These are phyloP conservation scores for Heterochromis multidens DNA, from an alignment of 2,113 vertebrate species.

Conservation along the genomic window DNA sequence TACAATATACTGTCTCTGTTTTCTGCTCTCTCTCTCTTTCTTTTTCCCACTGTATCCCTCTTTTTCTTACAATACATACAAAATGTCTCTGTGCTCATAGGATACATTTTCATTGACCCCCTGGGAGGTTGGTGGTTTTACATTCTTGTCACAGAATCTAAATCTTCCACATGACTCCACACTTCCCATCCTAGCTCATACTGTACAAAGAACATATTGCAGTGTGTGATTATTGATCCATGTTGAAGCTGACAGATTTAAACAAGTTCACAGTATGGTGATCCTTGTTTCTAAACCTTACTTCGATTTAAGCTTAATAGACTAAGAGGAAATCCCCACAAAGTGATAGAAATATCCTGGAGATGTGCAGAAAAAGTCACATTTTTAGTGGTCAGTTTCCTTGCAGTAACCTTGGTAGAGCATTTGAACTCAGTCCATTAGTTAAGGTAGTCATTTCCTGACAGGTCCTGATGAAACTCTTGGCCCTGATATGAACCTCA, in stretches of 20 bases:
- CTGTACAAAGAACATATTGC: not conserved
- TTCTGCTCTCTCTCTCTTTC: not conserved
- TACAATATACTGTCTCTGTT: not conserved
- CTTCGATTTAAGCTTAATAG: not conserved
- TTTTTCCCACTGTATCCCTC: not conserved
- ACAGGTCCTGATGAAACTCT: conserved; percentile 14
- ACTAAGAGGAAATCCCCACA: not conserved
- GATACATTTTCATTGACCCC: not conserved
- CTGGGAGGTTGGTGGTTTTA: not conserved
- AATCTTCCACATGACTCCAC: not conserved
- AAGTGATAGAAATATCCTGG: not conserved
- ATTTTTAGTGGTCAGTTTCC: not conserved
- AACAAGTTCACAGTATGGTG: not conserved
- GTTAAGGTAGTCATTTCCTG: not conserved
- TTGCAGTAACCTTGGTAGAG: conserved; percentile 6
- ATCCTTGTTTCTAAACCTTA: not conserved
- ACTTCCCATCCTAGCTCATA: not conserved
- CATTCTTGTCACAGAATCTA: not conserved
- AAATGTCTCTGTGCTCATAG: not conserved
- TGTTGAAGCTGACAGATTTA: not conserved
- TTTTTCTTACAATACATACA: not conserved
- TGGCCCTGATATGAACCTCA: conserved; percentile 9
- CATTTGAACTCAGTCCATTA: conserved; percentile 6
- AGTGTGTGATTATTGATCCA: not conserved
- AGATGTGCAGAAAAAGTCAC: not conserved